Percentiles rank a stretch among this genome's conserved stretches.
Evolutionary conservation across 37 sponge, comb jelly and placozoan genomes (phyloP).

Genomic region (Oopsacas minuta): DNA sequence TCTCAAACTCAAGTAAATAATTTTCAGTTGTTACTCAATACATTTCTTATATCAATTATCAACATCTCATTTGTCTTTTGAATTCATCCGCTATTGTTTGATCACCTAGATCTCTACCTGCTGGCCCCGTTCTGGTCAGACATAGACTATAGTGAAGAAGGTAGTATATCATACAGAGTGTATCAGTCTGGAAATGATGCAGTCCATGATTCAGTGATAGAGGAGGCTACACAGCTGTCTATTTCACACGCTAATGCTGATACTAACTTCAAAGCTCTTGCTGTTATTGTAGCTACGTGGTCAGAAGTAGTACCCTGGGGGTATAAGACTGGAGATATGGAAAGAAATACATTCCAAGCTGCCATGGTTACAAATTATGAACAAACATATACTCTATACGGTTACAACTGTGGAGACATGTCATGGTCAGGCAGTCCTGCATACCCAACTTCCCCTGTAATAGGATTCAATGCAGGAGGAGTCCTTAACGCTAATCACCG

Average conservation of each 20-base stretch:
- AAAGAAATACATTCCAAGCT: slow-evolving; percentile 50
- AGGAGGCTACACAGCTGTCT: neutral
- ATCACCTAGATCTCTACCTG: neutral
- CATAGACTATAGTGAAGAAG: slow-evolving; percentile 29
- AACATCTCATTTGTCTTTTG: too few relatives aligned
- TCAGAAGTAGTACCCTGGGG: neutral
- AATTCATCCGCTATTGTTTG: too few relatives aligned
- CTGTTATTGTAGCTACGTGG: slow-evolving; percentile 21
- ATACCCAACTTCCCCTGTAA: slow-evolving; percentile 21
- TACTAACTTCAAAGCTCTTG: slow-evolving; percentile 1
- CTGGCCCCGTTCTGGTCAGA: slow-evolving; percentile 60
- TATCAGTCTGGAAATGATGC: neutral
- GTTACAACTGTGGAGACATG: slow-evolving; percentile 45
- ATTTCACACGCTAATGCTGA: neutral
- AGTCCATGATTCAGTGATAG: neutral
- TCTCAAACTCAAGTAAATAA: too few relatives aligned
- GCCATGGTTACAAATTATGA: slow-evolving; percentile 43
- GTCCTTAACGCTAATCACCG: neutral
- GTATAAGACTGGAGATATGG: neutral
- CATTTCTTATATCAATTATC: too few relatives aligned
- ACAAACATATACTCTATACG: slow-evolving; percentile 40
- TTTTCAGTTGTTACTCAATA: too few relatives aligned
- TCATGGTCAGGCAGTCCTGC: slow-evolving; percentile 33
- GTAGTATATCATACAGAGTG: slow-evolving; percentile 30
- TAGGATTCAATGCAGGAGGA: slow-evolving; percentile 34